Evolutionary conservation across 37 sponge, comb jelly and placozoan species (phyloP).

Genomic region (Hexactinellida sp.): DNA sequence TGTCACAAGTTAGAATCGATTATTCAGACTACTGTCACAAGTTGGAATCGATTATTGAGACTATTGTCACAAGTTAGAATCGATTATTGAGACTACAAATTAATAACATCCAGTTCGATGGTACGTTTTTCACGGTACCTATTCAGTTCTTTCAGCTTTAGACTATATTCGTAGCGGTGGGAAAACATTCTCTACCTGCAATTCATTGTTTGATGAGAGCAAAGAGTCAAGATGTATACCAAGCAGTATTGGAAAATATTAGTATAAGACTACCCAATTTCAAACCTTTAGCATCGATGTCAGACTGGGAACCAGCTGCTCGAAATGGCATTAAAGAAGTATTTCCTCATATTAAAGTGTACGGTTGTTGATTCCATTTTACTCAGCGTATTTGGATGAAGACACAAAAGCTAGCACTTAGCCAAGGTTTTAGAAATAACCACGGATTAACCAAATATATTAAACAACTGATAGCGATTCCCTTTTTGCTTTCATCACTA

Average conservation of each 20-base stretch:
- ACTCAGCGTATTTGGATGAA: conserved; percentile 7
- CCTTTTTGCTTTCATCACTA: neutral
- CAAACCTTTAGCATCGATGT: neutral
- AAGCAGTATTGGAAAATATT: conserved; percentile 15
- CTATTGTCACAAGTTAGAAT: no score
- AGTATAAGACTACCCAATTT: neutral
- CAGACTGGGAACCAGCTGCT: conserved; percentile 11
- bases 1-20: no score
- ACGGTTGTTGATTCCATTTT: conserved; percentile 4
- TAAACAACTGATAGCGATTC: neutral
- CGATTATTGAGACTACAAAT: no score
- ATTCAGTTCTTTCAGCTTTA: conserved; percentile 12
- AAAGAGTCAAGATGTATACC: conserved; percentile 10
- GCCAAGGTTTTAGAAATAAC: neutral
- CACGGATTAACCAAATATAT: neutral
- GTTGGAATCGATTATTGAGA: no score
- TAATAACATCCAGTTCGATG: conserved; percentile 1
- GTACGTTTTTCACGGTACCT: neutral
- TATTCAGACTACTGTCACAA: no score
- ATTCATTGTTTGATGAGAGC: neutral
- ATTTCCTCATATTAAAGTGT: neutral
- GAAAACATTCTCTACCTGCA: neutral
- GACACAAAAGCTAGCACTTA: conserved; percentile 8
- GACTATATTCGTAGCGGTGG: neutral
- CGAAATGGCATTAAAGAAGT: neutral